These are phyloP conservation scores for Crenichthys baileyi DNA, from an alignment of 2,797 vertebrate species.

Conservation along the genomic window DNA sequence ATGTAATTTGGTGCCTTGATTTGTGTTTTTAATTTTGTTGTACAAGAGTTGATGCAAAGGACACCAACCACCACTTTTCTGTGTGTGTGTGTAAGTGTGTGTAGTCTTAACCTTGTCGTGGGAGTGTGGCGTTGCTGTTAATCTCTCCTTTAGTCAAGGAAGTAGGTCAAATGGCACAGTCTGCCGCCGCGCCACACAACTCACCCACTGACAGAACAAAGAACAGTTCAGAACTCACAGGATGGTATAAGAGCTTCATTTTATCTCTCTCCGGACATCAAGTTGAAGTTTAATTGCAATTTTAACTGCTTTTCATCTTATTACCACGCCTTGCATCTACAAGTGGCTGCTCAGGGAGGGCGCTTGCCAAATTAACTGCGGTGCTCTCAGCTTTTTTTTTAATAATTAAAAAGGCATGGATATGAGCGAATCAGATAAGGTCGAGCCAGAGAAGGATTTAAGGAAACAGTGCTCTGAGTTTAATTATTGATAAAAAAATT, in stretches of 20 bases:
- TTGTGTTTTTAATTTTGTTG: not conserved
- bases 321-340: slow-evolving; percentile 26
- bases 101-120: slow-evolving; percentile 58
- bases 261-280: slow-evolving; percentile 2
- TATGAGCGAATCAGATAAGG: slow-evolving; percentile 10
- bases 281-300: slow-evolving; percentile 28
- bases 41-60: slow-evolving; percentile 2
- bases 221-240: slow-evolving; percentile 54
- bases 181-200: slow-evolving; percentile 48
- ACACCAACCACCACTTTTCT: slow-evolving; percentile 18
- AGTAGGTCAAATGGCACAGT: slow-evolving; percentile 81
- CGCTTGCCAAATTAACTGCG: slow-evolving; percentile 27
- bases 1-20: not conserved
- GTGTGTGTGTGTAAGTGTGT: slow-evolving; percentile 17
- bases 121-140: slow-evolving; percentile 64
- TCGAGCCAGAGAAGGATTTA: slow-evolving; percentile 4
- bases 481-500: slow-evolving; percentile 10
- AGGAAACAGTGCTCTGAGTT: slow-evolving; percentile 1
- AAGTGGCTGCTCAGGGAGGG: slow-evolving; percentile 29
- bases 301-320: slow-evolving; percentile 26
- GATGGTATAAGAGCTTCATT: slow-evolving; percentile 26
- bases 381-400: slow-evolving; percentile 35
- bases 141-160: slow-evolving; percentile 80
- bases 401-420: slow-evolving; percentile 28
- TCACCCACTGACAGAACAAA: slow-evolving; percentile 44